These are phyloP conservation scores for Falco rusticolus DNA, from an alignment of 2,797 vertebrate species.

Conservation along the genomic window DNA sequence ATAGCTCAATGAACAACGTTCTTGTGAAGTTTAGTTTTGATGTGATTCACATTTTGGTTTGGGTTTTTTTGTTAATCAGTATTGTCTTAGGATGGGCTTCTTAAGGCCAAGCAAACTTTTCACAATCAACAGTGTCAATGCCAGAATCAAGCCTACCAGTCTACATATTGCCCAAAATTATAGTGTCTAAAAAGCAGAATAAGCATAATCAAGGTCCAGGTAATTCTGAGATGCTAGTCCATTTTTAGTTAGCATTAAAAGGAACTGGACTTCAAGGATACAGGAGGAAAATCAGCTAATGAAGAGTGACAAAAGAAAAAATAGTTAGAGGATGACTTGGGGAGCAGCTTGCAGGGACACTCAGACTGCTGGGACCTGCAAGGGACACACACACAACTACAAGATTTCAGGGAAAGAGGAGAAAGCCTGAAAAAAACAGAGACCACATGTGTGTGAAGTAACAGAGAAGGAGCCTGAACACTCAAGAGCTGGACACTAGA, in stretches of 20 bases:
- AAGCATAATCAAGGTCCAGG: not conserved
- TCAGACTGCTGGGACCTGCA: not conserved
- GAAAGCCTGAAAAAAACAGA: not conserved
- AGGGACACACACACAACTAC: not conserved
- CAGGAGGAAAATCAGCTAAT: not conserved
- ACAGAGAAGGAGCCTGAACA: not conserved
- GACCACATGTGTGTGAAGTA: fast-evolving
- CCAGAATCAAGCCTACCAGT: not conserved
- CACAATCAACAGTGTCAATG: not conserved
- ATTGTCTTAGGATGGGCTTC: not conserved
- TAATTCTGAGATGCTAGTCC: not conserved
- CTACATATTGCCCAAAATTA: not conserved
- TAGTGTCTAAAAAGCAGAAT: not conserved
- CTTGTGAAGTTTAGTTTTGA: not conserved
- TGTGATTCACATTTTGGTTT: not conserved
- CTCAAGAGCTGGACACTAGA: not conserved
- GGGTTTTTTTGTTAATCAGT: not conserved
- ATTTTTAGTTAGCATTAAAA: not conserved
- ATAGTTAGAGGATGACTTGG: not conserved
- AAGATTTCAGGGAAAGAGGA: not conserved
- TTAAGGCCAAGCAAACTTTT: not conserved
- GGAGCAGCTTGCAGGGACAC: not conserved
- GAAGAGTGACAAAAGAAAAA: not conserved
- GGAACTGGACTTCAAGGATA: not conserved
- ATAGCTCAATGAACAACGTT: not conserved